Base-by-base conservation (phyloP, 2,113 vertebrate species). In the Drymodes brunneopygia region DNA sequence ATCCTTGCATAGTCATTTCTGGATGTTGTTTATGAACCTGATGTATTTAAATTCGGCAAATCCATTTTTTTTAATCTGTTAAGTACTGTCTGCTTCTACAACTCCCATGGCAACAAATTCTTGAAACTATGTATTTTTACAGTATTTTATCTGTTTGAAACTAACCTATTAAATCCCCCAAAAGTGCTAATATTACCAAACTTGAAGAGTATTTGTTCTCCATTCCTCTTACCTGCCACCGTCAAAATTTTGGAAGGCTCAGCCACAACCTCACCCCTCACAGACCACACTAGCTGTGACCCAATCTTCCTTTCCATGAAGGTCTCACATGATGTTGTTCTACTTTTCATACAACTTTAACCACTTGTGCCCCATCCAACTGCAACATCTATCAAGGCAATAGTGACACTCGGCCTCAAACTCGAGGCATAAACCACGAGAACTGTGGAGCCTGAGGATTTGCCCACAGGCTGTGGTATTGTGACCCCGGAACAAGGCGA, bases 381-480 rank as follows among this genome's bases (percentile, higher is more conserved):
- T 15, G 17, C 73, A 54, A 27, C 23, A n/a, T 1, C n/a, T 18
- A 19, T 3, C 10, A 16, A 33, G 11, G 5, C 2, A 61, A 80
- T 0, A 29, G 8, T 2, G 19, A 31, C 10, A 7, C 27, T 7
- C 27, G 27, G 50, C 54, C 88, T 31, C 35, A 22, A 44, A 14
- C 10, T 18, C 24, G 18, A 64, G 24, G 17, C 27, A 2, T 2
- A 25, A 66, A 18, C 4, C 3, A n/a, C 38, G 6, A 40, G 38
- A 38, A 23, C 31, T 21, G 22, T 4, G 48, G 19, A 64, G 56
- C 28, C 35, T 14, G 28, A 36, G 20, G 31, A 29, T 35, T 21
- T 38, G 12, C 25, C 74, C 7, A 21, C 2, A 54, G 50, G 13
- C 50, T 35, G 42, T 0, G 11, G 8, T 5, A 17, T 0, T 8